These are phyloP conservation scores for Drosophila nikananu DNA, from an alignment of 1,140 invertebrate genomes.

Conservation along the genomic window DNA sequence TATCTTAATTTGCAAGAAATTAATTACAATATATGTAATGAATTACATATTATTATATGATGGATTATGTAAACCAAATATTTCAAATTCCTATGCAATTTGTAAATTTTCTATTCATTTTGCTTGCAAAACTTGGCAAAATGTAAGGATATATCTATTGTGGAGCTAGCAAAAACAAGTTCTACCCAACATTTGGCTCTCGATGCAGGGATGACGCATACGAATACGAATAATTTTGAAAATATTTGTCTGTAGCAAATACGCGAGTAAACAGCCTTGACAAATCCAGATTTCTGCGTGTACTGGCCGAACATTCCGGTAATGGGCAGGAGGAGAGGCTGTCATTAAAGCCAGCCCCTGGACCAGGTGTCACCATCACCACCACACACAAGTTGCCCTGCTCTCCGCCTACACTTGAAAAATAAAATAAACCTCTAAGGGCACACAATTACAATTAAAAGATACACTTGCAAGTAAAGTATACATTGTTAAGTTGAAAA, in stretches of 20 bases:
- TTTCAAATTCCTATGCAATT: background rate
- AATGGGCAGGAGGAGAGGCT: slow-evolving; percentile 8
- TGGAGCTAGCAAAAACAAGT: slow-evolving; percentile 18
- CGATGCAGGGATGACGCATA: slow-evolving; percentile 17
- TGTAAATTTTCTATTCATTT: background rate
- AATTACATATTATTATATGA: background rate
- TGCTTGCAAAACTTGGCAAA: background rate
- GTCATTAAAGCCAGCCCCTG: slow-evolving; percentile 17
- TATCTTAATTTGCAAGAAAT: background rate
- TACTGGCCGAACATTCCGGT: slow-evolving; percentile 8
- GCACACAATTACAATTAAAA: background rate
- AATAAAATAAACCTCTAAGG: background rate
- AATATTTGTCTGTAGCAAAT: slow-evolving; percentile 21
- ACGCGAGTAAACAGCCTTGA: slow-evolving; percentile 42
- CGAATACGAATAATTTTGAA: slow-evolving; percentile 26
- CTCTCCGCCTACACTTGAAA: slow-evolving; percentile 3
- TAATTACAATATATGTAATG: background rate
- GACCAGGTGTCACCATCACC: slow-evolving; percentile 31
- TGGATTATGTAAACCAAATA: background rate
- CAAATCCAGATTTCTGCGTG: slow-evolving; percentile 34
- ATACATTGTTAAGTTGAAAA: background rate
- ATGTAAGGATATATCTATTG: background rate
- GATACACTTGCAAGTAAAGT: background rate
- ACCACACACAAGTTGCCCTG: slow-evolving; percentile 9
- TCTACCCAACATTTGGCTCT: slow-evolving; percentile 11